Base-by-base conservation (phyloP, 2,888 invertebrate species). In the Tortricodes alternella region DNA sequence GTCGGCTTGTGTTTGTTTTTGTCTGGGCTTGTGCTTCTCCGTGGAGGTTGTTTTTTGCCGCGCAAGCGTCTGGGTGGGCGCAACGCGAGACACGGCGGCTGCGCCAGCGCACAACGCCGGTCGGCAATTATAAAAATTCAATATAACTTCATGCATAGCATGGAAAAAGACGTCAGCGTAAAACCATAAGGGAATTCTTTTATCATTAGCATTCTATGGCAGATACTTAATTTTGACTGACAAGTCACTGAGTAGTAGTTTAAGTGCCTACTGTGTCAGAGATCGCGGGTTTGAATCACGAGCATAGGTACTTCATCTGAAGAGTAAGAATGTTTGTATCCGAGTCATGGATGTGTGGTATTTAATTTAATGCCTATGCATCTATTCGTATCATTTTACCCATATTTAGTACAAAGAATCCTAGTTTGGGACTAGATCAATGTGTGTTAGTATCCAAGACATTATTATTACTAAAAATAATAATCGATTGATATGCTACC, bases 1-100 rank as follows among this genome's bases (percentile, higher is more conserved):
- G 85, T 79, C 82, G 84, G 86, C 74, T 74, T 78, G 70, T 89
- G 82, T 89, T 88, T 89, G 88, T 87, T 89, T 85, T 89, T 85
- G 82, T 86, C 68, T 74, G 79, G 81, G 80, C 81, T 85, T 80
- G 59, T 53, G 48, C 41, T 48, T 46, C 23, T 59, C 43, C 34
- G 75, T 78, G 71, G 72, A 76, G 73, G 78, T 80, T 82, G 75
- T 80, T 85, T 85, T 80, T 84, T 82, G 78, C 74, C 70, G 77
- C 70, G 67, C 70, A 67, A 66, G 75, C 76, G 82, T 83, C 83
- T 89, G 90, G 89, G 89, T 89, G 89, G 89, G 80, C 85, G 85
- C 79, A 59, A 74, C 63, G 68, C 83, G 86, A 89, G 89, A 88
- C 89, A 84, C 64, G 82, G 74, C 64, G 82, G 74, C 81, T 80